Base-by-base conservation (phyloP, 2,888 invertebrate genomes). In the Hybos culiciformis region DNA sequence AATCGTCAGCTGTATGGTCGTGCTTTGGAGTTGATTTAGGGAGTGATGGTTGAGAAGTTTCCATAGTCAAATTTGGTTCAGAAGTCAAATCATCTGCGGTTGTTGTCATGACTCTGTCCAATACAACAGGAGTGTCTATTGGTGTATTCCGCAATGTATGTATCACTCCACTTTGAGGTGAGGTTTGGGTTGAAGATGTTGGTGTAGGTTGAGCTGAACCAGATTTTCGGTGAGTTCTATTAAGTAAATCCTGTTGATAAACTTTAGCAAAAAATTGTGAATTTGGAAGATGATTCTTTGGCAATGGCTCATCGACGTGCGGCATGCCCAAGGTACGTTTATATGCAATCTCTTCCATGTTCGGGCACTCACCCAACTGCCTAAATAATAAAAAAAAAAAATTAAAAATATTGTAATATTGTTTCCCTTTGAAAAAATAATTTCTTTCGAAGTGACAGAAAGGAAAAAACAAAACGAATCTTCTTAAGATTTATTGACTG, bases 271-370 rank as follows among this genome's bases (percentile, higher is more conserved):
- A 56, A 59, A 67, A 59, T 51, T 68, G 57, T 46, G 63, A 61
- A 51, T 66, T 66, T 19, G 66, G 60, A 43, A 66, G 61, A 51
- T 65, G 66, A 46, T 66, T 66, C 45, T 62, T 67, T 1, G 64
- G 63, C 3, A 55, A 47, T 1, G 58, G 51, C 33, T 62, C 62
- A 8, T 52, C 52, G 45, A 73, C 70, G 12, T 73, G 58, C n/a
- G 69, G 68, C 52, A 74, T 73, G 1, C 77, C 77, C 12, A 77
- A 74, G 1, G 83, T 80, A 50, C 90, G 72, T 2, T 87, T 86
- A 51, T 83, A 83, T 0, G 90, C 88, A 46, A 90, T 65, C 60
- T 90, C 88, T 17, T 84, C 75, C 44, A 90, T 88, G 63, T 88
- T 88, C 1, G 88, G 87, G 1, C 87, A 85, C 1, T 75, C 75